Conservation (phyloP, 2,888 invertebrate species). For the Mesorhabditis spiculigera region DNA sequence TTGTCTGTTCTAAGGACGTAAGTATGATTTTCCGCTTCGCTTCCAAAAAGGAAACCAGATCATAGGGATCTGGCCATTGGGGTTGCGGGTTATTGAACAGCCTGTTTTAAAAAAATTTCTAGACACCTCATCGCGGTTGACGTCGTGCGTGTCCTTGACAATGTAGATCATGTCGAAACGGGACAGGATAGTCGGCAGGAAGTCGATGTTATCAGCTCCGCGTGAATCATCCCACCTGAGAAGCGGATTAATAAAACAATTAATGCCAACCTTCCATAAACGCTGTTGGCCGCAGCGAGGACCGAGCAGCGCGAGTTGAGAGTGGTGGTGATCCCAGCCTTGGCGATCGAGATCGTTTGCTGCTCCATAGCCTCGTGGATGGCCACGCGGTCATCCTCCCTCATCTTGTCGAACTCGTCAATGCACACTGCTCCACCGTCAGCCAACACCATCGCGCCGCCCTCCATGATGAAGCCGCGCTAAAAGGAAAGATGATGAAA, state of each 20-base stretch:
- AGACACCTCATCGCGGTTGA: conserved; percentile 76
- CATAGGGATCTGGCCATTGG: too few relatives aligned
- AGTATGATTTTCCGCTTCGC: too few relatives aligned
- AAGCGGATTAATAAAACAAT: neutral
- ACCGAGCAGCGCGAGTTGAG: conserved; percentile 96
- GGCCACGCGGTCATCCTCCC: conserved; percentile 95
- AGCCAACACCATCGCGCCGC: conserved; percentile 98
- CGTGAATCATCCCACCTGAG: conserved; percentile 92
- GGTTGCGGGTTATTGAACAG: too few relatives aligned
- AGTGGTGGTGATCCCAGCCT: conserved; percentile 87
- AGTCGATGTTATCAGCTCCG: conserved; percentile 68
- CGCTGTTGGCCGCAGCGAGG: conserved; percentile 96
- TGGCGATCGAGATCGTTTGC: conserved; percentile 98
- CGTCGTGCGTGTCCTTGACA: conserved; percentile 92
- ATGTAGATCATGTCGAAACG: conserved; percentile 99
- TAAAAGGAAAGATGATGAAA: conserved; percentile 13
- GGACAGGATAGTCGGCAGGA: conserved; percentile 97
- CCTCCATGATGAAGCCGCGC: conserved; percentile 56
- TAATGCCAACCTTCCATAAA: conserved; percentile 74
- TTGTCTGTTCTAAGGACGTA: too few relatives aligned
- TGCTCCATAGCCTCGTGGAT: conserved; percentile 99
- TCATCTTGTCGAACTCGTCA: conserved; percentile 84
- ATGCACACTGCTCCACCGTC: conserved; percentile 99
- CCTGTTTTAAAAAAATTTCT: too few relatives aligned
- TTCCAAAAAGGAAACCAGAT: too few relatives aligned